A percentile compares a stretch with the other conserved stretches of the same genome.
Conservation (phyloP, 2,113 vertebrate species). For the Corythoichthys intestinalis region DNA sequence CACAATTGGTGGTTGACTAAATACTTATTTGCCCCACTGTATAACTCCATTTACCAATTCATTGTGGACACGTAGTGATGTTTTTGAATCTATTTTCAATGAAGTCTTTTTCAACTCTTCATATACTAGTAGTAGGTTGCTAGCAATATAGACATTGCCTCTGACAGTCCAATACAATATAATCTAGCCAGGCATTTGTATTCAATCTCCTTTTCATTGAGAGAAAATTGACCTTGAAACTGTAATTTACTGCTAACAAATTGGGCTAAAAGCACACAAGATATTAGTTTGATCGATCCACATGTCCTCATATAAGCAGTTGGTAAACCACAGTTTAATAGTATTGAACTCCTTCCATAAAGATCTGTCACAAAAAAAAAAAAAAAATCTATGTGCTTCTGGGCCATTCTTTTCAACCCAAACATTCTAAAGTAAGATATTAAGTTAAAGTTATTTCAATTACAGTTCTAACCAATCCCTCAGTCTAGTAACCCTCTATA, state of each 20-base stretch:
- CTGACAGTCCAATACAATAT: constrained; percentile 34
- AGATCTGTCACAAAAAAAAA: constrained; percentile 19
- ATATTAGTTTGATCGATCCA: constrained; percentile 56
- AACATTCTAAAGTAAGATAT: not conserved
- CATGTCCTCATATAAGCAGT: constrained; percentile 22
- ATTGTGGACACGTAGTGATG: constrained; percentile 33
- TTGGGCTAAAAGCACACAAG: constrained; percentile 21
- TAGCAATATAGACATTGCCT: constrained; percentile 35
- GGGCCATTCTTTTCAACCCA: constrained; percentile 2
- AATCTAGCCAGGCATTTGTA: constrained; percentile 27
- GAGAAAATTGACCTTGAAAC: constrained; percentile 41
- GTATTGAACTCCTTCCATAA: constrained; percentile 19
- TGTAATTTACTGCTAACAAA: constrained; percentile 39
- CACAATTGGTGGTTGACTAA: too few species aligned
- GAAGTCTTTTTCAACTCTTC: constrained; percentile 14
- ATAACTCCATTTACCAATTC: constrained; percentile 8
- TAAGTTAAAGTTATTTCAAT: not conserved
- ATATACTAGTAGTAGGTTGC: not conserved
- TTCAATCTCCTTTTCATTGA: constrained; percentile 25
- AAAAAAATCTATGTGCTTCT: constrained; percentile 5
- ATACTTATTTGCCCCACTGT: too few species aligned
- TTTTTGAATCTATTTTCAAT: constrained; percentile 41
- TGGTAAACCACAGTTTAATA: constrained; percentile 25
- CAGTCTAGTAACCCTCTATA: too few species aligned
- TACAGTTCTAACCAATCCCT: not conserved